Evolutionary conservation across 2,888 invertebrate genomes (phyloP).

Genomic region (Drosophila maculinotata): DNA sequence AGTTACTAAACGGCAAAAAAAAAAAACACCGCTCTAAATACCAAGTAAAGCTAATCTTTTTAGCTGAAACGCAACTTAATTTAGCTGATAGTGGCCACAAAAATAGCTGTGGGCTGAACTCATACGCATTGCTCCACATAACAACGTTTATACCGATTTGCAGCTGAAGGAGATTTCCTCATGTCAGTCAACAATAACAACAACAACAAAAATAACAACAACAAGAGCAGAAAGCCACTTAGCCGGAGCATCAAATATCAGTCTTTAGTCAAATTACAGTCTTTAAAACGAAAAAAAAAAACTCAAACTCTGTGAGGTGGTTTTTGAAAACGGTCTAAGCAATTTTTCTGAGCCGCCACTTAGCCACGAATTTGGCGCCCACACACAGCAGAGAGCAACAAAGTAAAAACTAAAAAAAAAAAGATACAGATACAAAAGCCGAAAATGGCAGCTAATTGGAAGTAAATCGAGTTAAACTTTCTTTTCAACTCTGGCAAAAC

Average conservation of each 20-base stretch:
- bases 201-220: no score
- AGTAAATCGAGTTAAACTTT: constrained; percentile 75
- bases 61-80: constrained; percentile 49
- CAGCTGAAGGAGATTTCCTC: constrained; percentile 14
- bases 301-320: constrained; percentile 4
- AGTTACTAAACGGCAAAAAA: constrained; percentile 23
- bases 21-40: constrained; percentile 1
- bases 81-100: constrained; percentile 46
- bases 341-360: constrained; percentile 59
- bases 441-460: constrained; percentile 77
- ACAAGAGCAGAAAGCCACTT: constrained; percentile 54
- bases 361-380: constrained; percentile 69
- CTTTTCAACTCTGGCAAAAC: constrained; percentile 54
- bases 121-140: constrained; percentile 21
- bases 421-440: constrained; percentile 20
- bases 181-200: constrained; percentile 27
- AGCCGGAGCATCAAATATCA: constrained; percentile 62
- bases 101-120: constrained; percentile 24
- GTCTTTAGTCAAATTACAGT: constrained; percentile 74
- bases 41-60: constrained; percentile 28
- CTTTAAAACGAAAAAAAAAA: constrained; percentile 28
- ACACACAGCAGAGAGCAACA: constrained; percentile 46
- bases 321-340: constrained; percentile 45
- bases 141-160: constrained; percentile 14
- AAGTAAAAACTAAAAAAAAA: constrained; percentile 1